Base-by-base conservation (phyloP, 2,888 invertebrate species). In the Nyleta sp. region DNA sequence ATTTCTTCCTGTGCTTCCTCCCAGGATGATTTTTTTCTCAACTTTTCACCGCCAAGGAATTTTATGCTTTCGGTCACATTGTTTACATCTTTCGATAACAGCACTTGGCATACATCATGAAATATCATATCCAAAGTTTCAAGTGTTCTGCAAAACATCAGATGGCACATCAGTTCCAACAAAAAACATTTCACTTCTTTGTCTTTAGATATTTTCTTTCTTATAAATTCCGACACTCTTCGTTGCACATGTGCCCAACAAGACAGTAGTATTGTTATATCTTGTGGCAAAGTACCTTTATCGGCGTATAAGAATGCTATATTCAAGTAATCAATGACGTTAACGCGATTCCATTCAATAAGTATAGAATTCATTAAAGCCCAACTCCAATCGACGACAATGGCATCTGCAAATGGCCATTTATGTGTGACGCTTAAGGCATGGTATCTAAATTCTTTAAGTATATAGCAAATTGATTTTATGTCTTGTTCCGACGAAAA, bases 211-310 rank as follows among this genome's bases (percentile, higher is more conserved):
- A 73, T 11, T 7, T 53, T 46, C 1, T 50, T 71, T 3, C 64
- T 38, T 6, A 79, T 60, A 0, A 40, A 62, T n/a, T 20, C 48
- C 1, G 80, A 55, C 0, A 81, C 71, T 11, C 59, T 67, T 15
- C 80, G 72, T 75, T 80, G 78, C 0, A 80, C 73, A 52, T 81
- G 78, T 0, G 52, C 79, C 64, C 55, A 81, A 31, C 81, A 82
- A 17, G 60, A 55, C 70, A 80, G 59, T 0, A 81, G 5, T 2
- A 78, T 15, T 1, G 33, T 71, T 2, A 74, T 15, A 2, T 57
- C 10, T 50, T 59, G 38, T 0, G 55, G 40, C 20, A 10, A 2
- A 5, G n/a, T 10, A 2, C 28, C 7, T 4, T 31, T 50, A 8
- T 50, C 18, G 4, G 28, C 48, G 50, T 62, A 81, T 4, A 44